Base-by-base conservation (phyloP, 2,113 vertebrate species). In the Pygoscelis adeliae region DNA sequence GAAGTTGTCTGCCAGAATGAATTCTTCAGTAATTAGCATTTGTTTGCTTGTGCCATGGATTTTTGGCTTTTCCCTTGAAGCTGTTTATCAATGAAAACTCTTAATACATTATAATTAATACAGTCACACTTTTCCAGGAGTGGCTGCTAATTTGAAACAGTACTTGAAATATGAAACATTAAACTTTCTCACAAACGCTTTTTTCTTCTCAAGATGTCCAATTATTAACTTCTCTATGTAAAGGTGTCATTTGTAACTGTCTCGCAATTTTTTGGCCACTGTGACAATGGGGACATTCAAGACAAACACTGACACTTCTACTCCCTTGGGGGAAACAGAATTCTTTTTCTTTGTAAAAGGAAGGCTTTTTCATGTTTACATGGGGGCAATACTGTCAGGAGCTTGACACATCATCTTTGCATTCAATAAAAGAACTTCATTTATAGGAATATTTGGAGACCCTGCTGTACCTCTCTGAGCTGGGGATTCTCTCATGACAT, bases 71-170 rank as follows among this genome's bases (percentile, higher is more conserved):
- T 88, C 62, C 44, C 82, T 95, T 47, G 38, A 91, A 87, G 92
- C 56, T 90, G 36, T 86, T 95, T 80, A 88, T 90, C 74, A 90
- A 44, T 65, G 62, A 90, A 96, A 92, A 85, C 36, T 85, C 58
- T 66, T 66, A 92, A 73, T 62, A 77, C 22, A 30, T 66, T 83
- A 29, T 78, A 92, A 96, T 92, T 86, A 92, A 89, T 70, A 72
- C 34, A 90, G 73, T 78, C 67, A 87, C 67, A 87, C 40, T 73
- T 70, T 80, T 83, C n/a, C 71, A 90, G 76, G 53, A 92, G 40
- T 44, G 76, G 76, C 27, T 94, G 66, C 76, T 89, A 92, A 77
- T 92, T 83, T 63, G 80, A 90, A 92, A 80, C 38, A 72, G 30
- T 8, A 72, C 49, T 77, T 61, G 49, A 83, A 95, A 87, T 73